Conservation (phyloP, 2,888 invertebrate genomes). For the Rotaria socialis region DNA sequence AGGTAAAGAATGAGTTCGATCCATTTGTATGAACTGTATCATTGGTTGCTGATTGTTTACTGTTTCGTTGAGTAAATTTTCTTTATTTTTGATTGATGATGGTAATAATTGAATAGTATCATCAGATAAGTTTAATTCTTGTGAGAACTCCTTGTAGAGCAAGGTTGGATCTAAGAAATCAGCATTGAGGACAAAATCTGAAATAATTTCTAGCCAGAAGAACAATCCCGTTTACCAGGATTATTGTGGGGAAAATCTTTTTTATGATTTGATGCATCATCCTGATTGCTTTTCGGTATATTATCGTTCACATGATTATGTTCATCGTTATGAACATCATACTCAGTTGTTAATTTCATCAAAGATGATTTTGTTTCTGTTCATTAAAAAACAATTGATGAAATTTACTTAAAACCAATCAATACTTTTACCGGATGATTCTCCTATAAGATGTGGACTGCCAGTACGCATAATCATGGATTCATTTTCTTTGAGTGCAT, state of each 20-base stretch:
- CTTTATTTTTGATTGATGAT: background rate
- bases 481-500: background rate
- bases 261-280: background rate
- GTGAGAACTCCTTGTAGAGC: background rate
- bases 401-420: background rate
- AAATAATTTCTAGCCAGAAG: background rate
- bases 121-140: background rate
- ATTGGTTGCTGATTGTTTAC: background rate
- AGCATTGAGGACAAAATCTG: background rate
- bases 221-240: background rate
- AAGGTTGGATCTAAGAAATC: background rate
- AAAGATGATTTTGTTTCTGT: background rate
- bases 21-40: background rate
- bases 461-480: too few relatives aligned
- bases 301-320: background rate
- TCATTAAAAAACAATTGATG: background rate
- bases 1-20: background rate
- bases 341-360: background rate
- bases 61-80: background rate
- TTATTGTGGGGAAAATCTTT: background rate
- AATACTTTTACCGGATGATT: background rate
- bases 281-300: background rate
- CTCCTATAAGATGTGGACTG: background rate
- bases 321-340: background rate
- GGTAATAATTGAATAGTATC: background rate